phyloP scores from a whole-genome alignment of 2,113 vertebrate species.

The Falcunculus frontatus region DNA sequence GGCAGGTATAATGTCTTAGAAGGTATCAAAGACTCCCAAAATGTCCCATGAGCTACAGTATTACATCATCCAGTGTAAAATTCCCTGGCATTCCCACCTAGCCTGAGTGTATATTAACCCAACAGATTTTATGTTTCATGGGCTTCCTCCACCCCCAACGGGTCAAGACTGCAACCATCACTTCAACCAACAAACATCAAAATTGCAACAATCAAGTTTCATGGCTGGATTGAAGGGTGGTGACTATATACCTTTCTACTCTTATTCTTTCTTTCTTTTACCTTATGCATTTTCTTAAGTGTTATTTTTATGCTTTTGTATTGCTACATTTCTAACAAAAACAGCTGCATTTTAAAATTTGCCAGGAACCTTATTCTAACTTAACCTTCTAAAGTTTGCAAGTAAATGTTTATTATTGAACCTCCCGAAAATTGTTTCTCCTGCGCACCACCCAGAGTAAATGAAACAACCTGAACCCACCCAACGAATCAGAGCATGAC shows the following conservation, averaged over 20 bases:
- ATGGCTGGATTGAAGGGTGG: not conserved
- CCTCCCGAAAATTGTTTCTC: not conserved
- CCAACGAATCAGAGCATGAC: not conserved
- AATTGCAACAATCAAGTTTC: not conserved
- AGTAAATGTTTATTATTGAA: not conserved
- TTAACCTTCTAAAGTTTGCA: not conserved
- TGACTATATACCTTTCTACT: not conserved
- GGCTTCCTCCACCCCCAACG: rapidly evolving
- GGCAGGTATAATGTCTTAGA: not conserved
- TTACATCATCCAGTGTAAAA: not conserved
- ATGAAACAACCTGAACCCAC: not conserved
- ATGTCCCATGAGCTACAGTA: not conserved
- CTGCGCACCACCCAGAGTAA: rapidly evolving
- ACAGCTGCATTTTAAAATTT: not conserved
- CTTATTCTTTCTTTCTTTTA: not conserved
- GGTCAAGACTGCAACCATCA: not conserved
- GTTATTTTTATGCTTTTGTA: not conserved
- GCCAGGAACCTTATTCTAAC: not conserved
- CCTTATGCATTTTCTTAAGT: not conserved
- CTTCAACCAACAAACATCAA: rapidly evolving
- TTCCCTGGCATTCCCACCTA: not conserved
- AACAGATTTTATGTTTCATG: not conserved
- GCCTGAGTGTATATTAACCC: not conserved
- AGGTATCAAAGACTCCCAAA: not conserved
- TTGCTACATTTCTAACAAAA: not conserved